Percentiles rank a stretch among this genome's conserved stretches.
phyloP scores from a whole-genome alignment of 2,797 vertebrate genomes.

The Esox lucius region DNA sequence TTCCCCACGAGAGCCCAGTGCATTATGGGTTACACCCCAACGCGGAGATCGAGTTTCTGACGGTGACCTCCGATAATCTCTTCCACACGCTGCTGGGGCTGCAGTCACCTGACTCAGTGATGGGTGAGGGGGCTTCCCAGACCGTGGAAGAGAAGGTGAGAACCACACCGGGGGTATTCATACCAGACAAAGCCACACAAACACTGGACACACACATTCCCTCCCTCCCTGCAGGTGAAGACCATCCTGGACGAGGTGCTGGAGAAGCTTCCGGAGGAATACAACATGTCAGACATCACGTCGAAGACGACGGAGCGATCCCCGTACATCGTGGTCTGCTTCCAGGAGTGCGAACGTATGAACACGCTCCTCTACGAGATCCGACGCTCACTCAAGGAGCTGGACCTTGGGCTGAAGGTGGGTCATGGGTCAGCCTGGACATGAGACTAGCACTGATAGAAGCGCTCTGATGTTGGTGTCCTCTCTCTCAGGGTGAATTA shows the following conservation, averaged over 20 bases:
- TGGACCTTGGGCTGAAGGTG: conserved; percentile 81
- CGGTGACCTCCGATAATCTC: conserved; percentile 76
- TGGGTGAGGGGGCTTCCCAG: conserved; percentile 75
- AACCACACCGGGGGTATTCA: background rate
- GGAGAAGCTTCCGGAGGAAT: conserved; percentile 79
- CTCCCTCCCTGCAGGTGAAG: conserved; percentile 70
- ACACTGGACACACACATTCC: background rate
- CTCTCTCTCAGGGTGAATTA: conserved; percentile 84
- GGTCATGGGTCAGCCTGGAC: background rate
- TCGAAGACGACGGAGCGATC: conserved; percentile 76
- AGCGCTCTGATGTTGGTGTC: background rate
- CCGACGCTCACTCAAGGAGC: conserved; percentile 76
- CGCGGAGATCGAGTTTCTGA: conserved; percentile 79
- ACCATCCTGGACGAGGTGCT: conserved; percentile 72
- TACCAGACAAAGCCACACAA: background rate
- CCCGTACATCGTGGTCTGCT: conserved; percentile 78
- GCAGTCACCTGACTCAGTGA: conserved; percentile 76
- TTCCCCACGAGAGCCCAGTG: conserved; percentile 75
- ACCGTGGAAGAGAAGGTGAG: conserved; percentile 79
- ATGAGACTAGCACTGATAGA: background rate
- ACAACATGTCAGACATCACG: conserved; percentile 80
- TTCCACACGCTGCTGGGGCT: conserved; percentile 83
- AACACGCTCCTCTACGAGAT: conserved; percentile 73
- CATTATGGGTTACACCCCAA: conserved; percentile 80
- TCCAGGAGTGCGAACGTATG: conserved; percentile 83